Conservation (phyloP, 2,888 invertebrate genomes). For the Tetramorium bicarinatum region DNA sequence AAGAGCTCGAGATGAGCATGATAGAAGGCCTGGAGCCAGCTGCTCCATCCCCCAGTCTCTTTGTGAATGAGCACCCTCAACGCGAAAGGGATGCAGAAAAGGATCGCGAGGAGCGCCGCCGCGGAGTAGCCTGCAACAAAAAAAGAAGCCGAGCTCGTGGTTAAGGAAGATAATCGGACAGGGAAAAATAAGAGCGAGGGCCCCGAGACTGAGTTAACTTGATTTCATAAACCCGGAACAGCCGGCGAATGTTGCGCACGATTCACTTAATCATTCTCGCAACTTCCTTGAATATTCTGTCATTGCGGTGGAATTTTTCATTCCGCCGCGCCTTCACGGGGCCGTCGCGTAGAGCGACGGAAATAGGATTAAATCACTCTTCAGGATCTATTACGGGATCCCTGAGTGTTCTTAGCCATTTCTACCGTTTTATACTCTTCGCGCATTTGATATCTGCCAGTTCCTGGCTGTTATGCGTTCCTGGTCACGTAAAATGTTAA, state of each 20-base stretch:
- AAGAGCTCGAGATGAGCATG: slow-evolving; percentile 91
- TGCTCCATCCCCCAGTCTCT: slow-evolving; percentile 90
- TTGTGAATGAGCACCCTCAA: slow-evolving; percentile 90
- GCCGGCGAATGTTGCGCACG: slow-evolving; percentile 18
- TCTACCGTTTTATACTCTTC: background rate
- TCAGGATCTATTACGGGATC: slow-evolving; percentile 24
- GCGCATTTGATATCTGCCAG: background rate
- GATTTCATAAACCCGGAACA: slow-evolving; percentile 43
- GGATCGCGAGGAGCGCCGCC: slow-evolving; percentile 91
- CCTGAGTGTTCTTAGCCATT: slow-evolving; percentile 1
- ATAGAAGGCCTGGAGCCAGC: slow-evolving; percentile 90
- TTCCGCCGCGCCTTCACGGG: background rate
- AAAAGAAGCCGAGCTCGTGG: slow-evolving; percentile 20
- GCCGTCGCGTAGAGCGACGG: slow-evolving; percentile 1
- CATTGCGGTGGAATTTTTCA: slow-evolving; percentile 33
- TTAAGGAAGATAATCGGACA: slow-evolving; percentile 26
- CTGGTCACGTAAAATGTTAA: slow-evolving; percentile 8
- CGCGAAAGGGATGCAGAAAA: slow-evolving; percentile 91
- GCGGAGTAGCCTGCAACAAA: slow-evolving; percentile 90
- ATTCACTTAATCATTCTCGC: slow-evolving; percentile 47
- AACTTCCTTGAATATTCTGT: slow-evolving; percentile 36
- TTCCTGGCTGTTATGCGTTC: background rate
- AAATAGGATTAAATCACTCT: slow-evolving; percentile 37
- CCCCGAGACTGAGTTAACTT: slow-evolving; percentile 13
- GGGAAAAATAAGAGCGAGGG: slow-evolving; percentile 13